Base-by-base conservation (phyloP, 2,113 vertebrate genomes). In the Mesocricetus auratus region DNA sequence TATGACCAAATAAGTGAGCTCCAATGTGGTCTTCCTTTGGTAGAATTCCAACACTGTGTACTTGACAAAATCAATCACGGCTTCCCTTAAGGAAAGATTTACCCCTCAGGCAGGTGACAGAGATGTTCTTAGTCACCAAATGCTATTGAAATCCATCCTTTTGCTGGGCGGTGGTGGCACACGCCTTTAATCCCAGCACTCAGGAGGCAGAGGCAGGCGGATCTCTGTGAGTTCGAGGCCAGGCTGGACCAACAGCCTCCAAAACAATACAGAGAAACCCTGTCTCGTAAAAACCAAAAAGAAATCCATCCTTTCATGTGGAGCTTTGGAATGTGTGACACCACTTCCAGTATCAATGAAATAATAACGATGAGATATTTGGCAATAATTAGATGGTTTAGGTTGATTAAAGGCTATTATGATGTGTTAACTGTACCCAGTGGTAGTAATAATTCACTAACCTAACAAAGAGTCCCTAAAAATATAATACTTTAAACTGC, bases 21-120 rank as follows among this genome's bases (percentile, higher is more conserved):
- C 92, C 82, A 95, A 64, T 21, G 6, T 7, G 64, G n/a, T n/a
- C 29, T 60, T 71, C 45, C 39, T 68, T 36, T 3, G 78, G 39
- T 33, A 89, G 75, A 96, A 92, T 45, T 90, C 45, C 71, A 95
- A 94, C 31, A 33, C 89, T 93, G 56, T 91, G 68, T 29, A 87
- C 89, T 3, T 86, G 94, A 94, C 79, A 50, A 94, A 69, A 66
- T 95, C 22, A 97, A 91, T 82, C 92, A 53, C 3, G 81, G 86
- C n/a, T 82, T 89, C 7, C 29, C 21, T 33, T 16, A 22, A 94
- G 81, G 15, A 64, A 94, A 85, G 62, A 50, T 62, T 47, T 68
- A 17, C 64, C 88, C 21, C 31, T 83, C 45, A 91, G 85, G 74
- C 88, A 86, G 69, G 95, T 90, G 86, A 91, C 33, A 88, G 45